Evolutionary conservation across 2,888 invertebrate species (phyloP).

Genomic region (Athripsodes cinereus): DNA sequence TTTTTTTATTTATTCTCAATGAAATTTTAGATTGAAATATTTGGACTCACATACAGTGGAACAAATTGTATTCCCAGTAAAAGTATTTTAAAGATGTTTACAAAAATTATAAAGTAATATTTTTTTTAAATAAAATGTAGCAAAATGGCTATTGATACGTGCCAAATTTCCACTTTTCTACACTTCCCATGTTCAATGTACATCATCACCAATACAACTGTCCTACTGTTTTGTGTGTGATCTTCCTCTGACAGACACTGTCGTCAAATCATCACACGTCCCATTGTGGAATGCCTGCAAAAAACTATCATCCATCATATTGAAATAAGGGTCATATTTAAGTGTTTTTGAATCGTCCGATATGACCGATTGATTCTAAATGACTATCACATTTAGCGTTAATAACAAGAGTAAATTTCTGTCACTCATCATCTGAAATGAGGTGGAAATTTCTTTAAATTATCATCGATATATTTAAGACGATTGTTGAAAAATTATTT

Average conservation of each 20-base stretch:
- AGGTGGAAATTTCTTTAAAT: neutral
- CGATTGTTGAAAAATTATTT: too few relatives aligned
- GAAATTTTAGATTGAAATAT: too few relatives aligned
- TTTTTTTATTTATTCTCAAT: too few relatives aligned
- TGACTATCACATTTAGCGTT: constrained; percentile 17
- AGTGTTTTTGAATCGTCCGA: constrained; percentile 6
- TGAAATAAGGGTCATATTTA: constrained; percentile 10
- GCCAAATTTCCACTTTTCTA: neutral
- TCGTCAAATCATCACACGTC: constrained; percentile 3
- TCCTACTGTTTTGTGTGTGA: constrained; percentile 3
- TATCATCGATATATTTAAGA: neutral
- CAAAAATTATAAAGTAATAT: too few relatives aligned
- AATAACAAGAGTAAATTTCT: constrained; percentile 27
- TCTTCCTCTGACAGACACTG: constrained; percentile 5
- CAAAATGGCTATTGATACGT: constrained; percentile 1
- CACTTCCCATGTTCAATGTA: too few relatives aligned
- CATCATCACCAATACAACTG: constrained; percentile 7
- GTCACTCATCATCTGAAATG: constrained; percentile 26
- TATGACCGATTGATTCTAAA: constrained; percentile 4
- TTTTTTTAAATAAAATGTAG: neutral
- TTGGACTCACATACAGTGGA: too few relatives aligned
- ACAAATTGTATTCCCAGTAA: too few relatives aligned
- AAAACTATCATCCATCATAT: constrained; percentile 5
- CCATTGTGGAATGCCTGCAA: constrained; percentile 1
- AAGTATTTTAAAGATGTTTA: too few relatives aligned